Conservation (phyloP, 2,797 vertebrate species). For the Paedocypris micromegethes region DNA sequence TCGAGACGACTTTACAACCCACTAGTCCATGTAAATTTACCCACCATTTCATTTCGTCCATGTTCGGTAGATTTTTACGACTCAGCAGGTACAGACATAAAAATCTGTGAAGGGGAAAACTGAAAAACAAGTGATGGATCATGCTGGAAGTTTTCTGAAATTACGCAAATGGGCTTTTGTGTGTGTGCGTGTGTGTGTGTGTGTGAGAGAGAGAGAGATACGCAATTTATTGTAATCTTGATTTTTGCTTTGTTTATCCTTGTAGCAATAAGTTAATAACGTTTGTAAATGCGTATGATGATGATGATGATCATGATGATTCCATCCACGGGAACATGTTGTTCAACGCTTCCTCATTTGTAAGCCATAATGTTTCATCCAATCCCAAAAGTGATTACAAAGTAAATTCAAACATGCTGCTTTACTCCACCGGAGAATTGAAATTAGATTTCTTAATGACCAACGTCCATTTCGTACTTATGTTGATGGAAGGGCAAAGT, state of each 20-base stretch:
- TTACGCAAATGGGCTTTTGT: neutral
- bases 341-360: conserved; percentile 53
- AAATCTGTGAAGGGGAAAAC: conserved; percentile 32
- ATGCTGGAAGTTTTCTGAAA: conserved; percentile 1
- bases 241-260: conserved; percentile 36
- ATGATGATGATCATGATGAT: conserved; percentile 21
- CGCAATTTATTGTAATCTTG: conserved; percentile 20
- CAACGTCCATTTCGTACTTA: conserved; percentile 66
- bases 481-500: conserved; percentile 63
- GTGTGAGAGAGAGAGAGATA: neutral
- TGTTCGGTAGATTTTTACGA: conserved; percentile 21
- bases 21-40: conserved; percentile 41
- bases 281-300: conserved; percentile 49
- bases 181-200: too few relatives aligned
- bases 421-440: conserved; percentile 59
- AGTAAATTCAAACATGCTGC: conserved; percentile 61
- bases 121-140: conserved; percentile 25
- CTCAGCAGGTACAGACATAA: conserved; percentile 34
- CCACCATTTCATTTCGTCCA: conserved; percentile 28
- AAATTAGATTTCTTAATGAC: conserved; percentile 75
- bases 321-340: conserved; percentile 48
- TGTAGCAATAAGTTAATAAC: conserved; percentile 48
- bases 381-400: conserved; percentile 62
- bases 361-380: conserved; percentile 57
- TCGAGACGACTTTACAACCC: conserved; percentile 27